Conservation (phyloP, 1,140 invertebrate genomes). For the Lethrus apterus region DNA sequence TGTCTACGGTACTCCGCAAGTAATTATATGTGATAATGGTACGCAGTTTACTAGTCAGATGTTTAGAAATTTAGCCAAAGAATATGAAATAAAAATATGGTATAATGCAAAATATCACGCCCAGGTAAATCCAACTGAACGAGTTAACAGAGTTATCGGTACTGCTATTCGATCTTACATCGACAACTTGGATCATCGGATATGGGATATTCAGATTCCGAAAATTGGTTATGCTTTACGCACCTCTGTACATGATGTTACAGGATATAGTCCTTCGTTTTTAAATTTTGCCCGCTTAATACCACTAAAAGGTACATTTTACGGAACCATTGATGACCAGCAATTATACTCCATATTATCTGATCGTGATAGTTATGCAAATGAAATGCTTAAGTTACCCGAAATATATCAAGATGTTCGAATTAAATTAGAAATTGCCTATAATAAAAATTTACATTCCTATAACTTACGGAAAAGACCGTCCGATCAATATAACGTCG, state of each 20-base stretch:
- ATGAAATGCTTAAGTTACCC: constrained; percentile 7
- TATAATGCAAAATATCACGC: constrained; percentile 12
- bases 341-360: not conserved
- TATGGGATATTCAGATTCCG: not conserved
- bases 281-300: constrained; percentile 11
- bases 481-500: constrained; percentile 1
- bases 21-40: constrained; percentile 12
- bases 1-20: constrained; percentile 8
- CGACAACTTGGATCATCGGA: not conserved
- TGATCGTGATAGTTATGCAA: not conserved
- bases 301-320: not conserved
- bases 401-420: constrained; percentile 10
- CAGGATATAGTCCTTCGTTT: constrained; percentile 6
- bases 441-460: not conserved
- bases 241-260: not conserved
- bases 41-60: constrained; percentile 2
- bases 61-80: constrained; percentile 4
- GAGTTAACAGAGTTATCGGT: constrained; percentile 7
- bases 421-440: not conserved
- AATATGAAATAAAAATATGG: constrained; percentile 7
- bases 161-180: constrained; percentile 6
- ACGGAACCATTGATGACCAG: not conserved
- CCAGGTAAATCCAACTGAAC: constrained; percentile 9
- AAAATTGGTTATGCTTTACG: not conserved
- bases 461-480: constrained; percentile 7